Evolutionary conservation across 1,140 invertebrate genomes (phyloP), one percentile per base, ranked within the genome.

Genomic region (Bombus impatiens): DNA sequence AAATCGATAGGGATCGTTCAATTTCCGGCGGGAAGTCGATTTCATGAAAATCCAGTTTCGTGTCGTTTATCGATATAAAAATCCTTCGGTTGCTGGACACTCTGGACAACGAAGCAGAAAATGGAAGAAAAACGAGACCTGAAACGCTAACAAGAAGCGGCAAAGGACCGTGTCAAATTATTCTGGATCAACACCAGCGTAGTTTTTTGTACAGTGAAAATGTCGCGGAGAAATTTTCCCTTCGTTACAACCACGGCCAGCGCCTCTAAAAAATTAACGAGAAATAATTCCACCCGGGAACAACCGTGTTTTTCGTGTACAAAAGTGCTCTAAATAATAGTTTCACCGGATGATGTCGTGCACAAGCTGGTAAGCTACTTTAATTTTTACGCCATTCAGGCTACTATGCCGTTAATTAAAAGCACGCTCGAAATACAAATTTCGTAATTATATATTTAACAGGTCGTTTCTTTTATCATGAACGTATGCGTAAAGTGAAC

Each of bases 141-240:
- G 67, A 35, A 68, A 71, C 37, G 67, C 18, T 68, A 40, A 40
- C 68, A 71, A 71, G 32, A 74, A 74, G 40, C 28, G 40, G 37
- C 70, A 42, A 42, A 42, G 40, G 40, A 42, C 71, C 71, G 71
- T 42, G 71, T 74, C 71, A 74, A 74, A 74, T 74, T 74, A 74
- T 74, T 74, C 37, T 42, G 40, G 71, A 74, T 74, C 37, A 42
- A 74, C 71, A 74, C 71, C 40, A 10, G 40, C 13, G 28, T 18
- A n/a, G 32, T n/a, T 42, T 74, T 74, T 74, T 18, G 40, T 28
- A 28, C 71, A 10, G 25, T 32, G 72, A 32, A 47, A 75, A 75
- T 22, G 72, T 40, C 42, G 42, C 40, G 71, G 71, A 74, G 71
- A n/a, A 74, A 74, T 74, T 74, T 42, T n/a, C 71, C 40, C 65